Evolutionary conservation across 1,140 invertebrate species (phyloP).

Genomic region (Ectropis grisescens): DNA sequence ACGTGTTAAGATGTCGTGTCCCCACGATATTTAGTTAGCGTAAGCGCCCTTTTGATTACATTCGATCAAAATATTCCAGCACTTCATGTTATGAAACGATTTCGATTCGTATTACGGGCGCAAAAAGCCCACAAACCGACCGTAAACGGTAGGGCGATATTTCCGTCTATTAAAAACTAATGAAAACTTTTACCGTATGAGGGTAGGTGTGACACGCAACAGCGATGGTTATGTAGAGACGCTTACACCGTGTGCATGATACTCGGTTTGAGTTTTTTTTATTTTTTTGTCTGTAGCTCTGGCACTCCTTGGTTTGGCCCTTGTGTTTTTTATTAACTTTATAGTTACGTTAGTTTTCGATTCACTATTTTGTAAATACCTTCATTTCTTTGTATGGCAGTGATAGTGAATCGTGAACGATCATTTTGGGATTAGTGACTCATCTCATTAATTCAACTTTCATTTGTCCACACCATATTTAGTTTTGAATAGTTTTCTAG

Average conservation of each 20-base stretch:
- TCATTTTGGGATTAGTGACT: conserved; percentile 10
- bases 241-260: conserved; percentile 55
- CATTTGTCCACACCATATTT: conserved; percentile 16
- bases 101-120: too few species aligned
- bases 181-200: too few species aligned
- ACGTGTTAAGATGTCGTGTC: too few species aligned
- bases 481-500: too few species aligned
- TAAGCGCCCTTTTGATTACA: too few species aligned
- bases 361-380: conserved; percentile 17
- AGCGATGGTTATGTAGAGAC: conserved; percentile 39
- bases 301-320: conserved; percentile 67
- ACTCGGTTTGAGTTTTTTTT: conserved; percentile 42
- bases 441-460: conserved; percentile 15
- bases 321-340: conserved; percentile 46
- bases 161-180: too few species aligned
- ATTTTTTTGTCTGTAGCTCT: conserved; percentile 63
- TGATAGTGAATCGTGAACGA: conserved; percentile 14
- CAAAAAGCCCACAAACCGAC: too few species aligned
- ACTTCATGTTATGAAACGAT: too few species aligned
- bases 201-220: conserved; percentile 22
- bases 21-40: too few species aligned
- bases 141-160: too few species aligned
- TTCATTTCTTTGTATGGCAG: conserved; percentile 9
- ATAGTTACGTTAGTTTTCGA: conserved; percentile 20
- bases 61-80: too few species aligned